Percentiles rank a stretch among this genome's conserved stretches.
Conservation (phyloP, 2,888 invertebrate genomes). For the Thyatira batis region DNA sequence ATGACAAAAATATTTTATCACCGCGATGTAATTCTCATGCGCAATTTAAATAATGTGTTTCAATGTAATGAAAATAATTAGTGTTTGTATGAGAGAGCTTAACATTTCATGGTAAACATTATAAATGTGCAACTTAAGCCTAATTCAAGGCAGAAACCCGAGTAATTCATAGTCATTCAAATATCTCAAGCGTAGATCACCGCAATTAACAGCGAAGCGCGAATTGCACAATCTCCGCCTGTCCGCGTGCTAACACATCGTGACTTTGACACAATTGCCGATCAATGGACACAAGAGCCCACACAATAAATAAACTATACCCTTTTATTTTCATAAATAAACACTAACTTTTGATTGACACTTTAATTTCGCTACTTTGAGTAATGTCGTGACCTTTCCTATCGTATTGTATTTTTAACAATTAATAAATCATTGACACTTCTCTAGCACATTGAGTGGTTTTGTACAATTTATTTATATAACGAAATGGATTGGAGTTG, state of each 20-base stretch:
- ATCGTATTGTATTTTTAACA: background rate
- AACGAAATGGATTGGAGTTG: no score
- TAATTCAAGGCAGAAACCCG: background rate
- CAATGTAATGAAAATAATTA: no score
- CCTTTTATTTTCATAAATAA: conserved; percentile 24
- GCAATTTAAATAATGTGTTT: no score
- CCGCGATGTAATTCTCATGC: no score
- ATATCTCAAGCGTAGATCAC: conserved; percentile 30
- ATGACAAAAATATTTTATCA: no score
- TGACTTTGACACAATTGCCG: conserved; percentile 77
- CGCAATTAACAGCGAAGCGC: conserved; percentile 53
- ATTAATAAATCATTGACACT: background rate
- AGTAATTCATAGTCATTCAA: background rate
- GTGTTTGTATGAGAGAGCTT: no score
- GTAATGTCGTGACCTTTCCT: background rate
- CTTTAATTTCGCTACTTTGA: background rate
- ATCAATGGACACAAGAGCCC: conserved; percentile 59
- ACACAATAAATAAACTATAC: conserved; percentile 31
- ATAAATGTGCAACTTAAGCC: background rate
- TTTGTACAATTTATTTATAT: background rate
- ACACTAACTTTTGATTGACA: conserved; percentile 5
- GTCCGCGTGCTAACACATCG: conserved; percentile 68
- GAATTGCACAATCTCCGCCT: conserved; percentile 58
- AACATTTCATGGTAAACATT: background rate
- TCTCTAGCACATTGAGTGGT: background rate